phyloP scores from a whole-genome alignment of 1,140 invertebrate genomes.

The Glomeris maerens region DNA sequence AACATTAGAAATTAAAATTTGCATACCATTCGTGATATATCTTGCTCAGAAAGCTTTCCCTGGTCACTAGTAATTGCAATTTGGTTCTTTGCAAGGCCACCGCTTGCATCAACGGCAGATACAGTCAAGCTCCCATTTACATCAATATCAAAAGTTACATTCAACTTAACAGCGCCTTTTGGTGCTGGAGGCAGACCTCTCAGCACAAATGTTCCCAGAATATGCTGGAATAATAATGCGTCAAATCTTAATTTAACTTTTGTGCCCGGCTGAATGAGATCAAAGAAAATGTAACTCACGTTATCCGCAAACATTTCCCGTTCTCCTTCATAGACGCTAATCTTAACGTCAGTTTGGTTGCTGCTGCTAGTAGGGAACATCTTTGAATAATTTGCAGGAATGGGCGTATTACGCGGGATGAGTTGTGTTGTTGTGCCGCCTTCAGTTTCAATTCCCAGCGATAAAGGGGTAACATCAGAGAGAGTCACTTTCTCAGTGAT shows the following conservation, averaged over 20 bases:
- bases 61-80: too few species aligned
- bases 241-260: too few species aligned
- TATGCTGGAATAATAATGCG: too few species aligned
- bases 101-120: too few species aligned
- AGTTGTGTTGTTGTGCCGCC: conserved; percentile 47
- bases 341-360: conserved; percentile 31
- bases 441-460: conserved; percentile 43
- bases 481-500: conserved; percentile 32
- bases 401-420: conserved; percentile 45
- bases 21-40: too few species aligned
- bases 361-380: conserved; percentile 26
- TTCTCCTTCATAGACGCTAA: conserved; percentile 65
- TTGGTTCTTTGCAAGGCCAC: too few species aligned
- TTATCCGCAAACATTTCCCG: conserved; percentile 84
- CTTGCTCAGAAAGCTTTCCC: too few species aligned
- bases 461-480: conserved; percentile 46
- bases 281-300: too few species aligned
- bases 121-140: too few species aligned
- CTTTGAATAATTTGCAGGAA: conserved; percentile 40
- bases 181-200: conserved; percentile 38
- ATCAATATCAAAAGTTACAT: conserved; percentile 34
- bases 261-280: too few species aligned
- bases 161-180: conserved; percentile 40
- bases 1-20: too few species aligned
- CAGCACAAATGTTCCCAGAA: conserved; percentile 37